phyloP scores from a whole-genome alignment of 1,140 invertebrate genomes.

The Popillia japonica region DNA sequence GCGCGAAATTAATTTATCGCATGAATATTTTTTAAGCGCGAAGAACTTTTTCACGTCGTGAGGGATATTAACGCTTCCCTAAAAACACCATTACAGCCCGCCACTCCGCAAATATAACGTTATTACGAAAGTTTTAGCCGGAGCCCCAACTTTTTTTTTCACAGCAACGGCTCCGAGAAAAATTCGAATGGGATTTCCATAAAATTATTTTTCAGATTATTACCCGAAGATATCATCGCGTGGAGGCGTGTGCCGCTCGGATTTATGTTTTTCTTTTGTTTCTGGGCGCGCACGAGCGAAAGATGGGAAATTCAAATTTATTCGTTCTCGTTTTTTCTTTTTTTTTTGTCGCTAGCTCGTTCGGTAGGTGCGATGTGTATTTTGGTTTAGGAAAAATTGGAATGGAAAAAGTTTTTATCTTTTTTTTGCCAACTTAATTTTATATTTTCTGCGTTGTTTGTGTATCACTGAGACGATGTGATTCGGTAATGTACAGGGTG shows the following conservation, averaged over 20 bases:
- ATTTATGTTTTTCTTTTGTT: slow-evolving; percentile 16
- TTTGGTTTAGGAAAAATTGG: background rate
- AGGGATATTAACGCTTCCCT: slow-evolving; percentile 8
- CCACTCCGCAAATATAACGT: background rate
- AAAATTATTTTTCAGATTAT: slow-evolving; percentile 20
- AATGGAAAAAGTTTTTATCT: background rate
- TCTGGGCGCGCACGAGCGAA: background rate
- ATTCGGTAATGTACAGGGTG: too few relatives aligned
- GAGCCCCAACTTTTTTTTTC: background rate
- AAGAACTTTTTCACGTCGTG: slow-evolving; percentile 9
- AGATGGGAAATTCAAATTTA: slow-evolving; percentile 4
- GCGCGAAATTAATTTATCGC: slow-evolving; percentile 16
- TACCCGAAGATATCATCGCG: slow-evolving; percentile 11
- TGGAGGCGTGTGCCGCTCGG: background rate
- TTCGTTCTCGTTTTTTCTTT: background rate
- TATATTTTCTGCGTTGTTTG: background rate
- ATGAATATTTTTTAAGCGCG: slow-evolving; percentile 2
- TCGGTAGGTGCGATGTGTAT: background rate
- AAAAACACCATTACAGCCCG: background rate
- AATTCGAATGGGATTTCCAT: slow-evolving; percentile 5
- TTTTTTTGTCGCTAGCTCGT: background rate
- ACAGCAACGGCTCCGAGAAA: background rate
- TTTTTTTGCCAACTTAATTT: background rate
- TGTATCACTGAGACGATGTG: background rate
- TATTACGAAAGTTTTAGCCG: background rate